phyloP scores from a whole-genome alignment of 2,888 invertebrate species.

The Gastrophysa polygoni region DNA sequence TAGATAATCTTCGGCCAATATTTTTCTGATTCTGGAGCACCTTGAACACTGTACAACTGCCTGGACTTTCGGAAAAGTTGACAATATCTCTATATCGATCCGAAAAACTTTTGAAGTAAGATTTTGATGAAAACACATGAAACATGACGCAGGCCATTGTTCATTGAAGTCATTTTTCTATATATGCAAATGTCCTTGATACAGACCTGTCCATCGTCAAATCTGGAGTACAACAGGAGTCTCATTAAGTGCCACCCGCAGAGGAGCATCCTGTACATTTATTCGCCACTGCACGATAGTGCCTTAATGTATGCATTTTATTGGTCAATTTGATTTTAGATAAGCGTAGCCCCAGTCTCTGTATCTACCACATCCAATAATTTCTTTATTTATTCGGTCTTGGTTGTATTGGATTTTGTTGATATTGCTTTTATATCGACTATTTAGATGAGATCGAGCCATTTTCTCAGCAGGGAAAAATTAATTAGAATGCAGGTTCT shows the following conservation, averaged over 20 bases:
- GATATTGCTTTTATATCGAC: slow-evolving; percentile 1
- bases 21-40: too few relatives aligned
- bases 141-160: too few relatives aligned
- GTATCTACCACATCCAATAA: slow-evolving; percentile 22
- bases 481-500: slow-evolving; percentile 4
- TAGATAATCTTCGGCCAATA: too few relatives aligned
- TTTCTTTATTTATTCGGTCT: slow-evolving; percentile 25
- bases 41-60: too few relatives aligned
- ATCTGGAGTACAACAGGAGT: slow-evolving; percentile 23
- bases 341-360: slow-evolving; percentile 24
- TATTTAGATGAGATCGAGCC: background rate
- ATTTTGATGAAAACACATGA: too few relatives aligned
- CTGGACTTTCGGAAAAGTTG: too few relatives aligned
- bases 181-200: background rate
- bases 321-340: slow-evolving; percentile 35
- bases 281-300: slow-evolving; percentile 31
- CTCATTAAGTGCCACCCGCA: slow-evolving; percentile 23
- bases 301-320: slow-evolving; percentile 42
- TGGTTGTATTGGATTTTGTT: slow-evolving; percentile 1
- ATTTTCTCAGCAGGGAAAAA: background rate
- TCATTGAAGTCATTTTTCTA: too few relatives aligned
- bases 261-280: slow-evolving; percentile 29
- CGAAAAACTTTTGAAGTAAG: too few relatives aligned
- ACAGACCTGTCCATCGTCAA: slow-evolving; percentile 10
- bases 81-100: too few relatives aligned